Conservation (phyloP, 2,888 invertebrate genomes). For the Uloborus plumipes region DNA sequence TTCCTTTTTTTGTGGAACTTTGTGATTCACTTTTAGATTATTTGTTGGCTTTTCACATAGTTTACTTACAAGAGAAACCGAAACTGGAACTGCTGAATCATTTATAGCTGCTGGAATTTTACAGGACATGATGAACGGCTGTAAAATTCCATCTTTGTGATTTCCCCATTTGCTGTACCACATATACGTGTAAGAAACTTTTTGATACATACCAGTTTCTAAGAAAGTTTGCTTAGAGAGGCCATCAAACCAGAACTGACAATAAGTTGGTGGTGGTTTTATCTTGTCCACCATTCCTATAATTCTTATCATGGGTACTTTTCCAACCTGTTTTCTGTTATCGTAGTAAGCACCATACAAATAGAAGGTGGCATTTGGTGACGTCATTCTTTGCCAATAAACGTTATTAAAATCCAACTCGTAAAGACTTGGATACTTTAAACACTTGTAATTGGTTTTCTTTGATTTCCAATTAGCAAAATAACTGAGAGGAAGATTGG, state of each 20-base stretch:
- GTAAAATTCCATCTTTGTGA: conserved; percentile 89
- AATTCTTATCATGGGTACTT: conserved; percentile 90
- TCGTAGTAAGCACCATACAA: conserved; percentile 92
- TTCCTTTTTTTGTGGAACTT: conserved; percentile 77
- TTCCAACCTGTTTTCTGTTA: conserved; percentile 83
- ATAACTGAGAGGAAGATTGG: conserved; percentile 86
- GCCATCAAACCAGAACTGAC: conserved; percentile 74
- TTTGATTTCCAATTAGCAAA: conserved; percentile 85
- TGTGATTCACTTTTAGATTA: conserved; percentile 85
- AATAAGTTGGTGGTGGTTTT: conserved; percentile 79
- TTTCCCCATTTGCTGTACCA: conserved; percentile 96
- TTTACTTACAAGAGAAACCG: conserved; percentile 87
- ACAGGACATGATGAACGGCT: conserved; percentile 91
- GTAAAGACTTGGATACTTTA: conserved; percentile 80
- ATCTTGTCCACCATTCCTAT: conserved; percentile 92
- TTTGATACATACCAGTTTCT: conserved; percentile 78
- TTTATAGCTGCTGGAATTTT: conserved; percentile 78
- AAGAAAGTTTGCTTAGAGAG: neutral
- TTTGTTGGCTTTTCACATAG: conserved; percentile 86
- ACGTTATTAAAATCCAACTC: conserved; percentile 93
- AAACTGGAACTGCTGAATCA: conserved; percentile 72
- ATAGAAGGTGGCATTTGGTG: conserved; percentile 83
- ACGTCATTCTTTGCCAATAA: conserved; percentile 89
- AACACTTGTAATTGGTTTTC: conserved; percentile 75
- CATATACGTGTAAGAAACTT: conserved; percentile 89